Evolutionary conservation across 2,797 vertebrate genomes (phyloP).

Genomic region (Trematomus bernacchii): DNA sequence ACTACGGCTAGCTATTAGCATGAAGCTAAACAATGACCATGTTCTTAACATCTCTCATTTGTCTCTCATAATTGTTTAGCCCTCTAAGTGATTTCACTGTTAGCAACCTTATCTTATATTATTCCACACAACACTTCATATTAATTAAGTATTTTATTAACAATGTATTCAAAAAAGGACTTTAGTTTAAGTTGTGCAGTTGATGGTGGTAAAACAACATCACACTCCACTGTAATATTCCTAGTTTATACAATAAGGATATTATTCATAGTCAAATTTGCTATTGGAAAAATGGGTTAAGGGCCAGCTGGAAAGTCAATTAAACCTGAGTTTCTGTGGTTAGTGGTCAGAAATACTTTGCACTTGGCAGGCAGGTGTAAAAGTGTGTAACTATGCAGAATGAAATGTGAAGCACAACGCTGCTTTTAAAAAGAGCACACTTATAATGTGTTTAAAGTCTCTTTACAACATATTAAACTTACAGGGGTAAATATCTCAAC

Average conservation of each 20-base stretch:
- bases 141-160: not conserved
- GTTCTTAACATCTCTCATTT: too few species aligned
- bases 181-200: not conserved
- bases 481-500: not conserved
- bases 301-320: not conserved
- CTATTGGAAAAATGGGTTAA: not conserved
- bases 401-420: slow-evolving; percentile 26
- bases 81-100: too few species aligned
- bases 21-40: too few species aligned
- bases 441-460: slow-evolving; percentile 20
- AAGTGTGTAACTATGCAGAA: slow-evolving; percentile 45
- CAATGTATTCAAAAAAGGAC: not conserved
- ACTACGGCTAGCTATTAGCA: too few species aligned
- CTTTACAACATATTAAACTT: slow-evolving; percentile 5
- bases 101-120: too few species aligned
- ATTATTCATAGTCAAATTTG: not conserved
- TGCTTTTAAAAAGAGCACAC: slow-evolving; percentile 19
- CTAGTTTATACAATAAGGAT: not conserved
- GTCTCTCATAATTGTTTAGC: too few species aligned
- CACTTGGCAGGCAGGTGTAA: slow-evolving; percentile 41
- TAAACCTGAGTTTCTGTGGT: slow-evolving; percentile 4
- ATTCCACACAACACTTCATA: not conserved
- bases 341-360: slow-evolving; percentile 11
- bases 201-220: not conserved
- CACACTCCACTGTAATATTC: not conserved